phyloP scores from a whole-genome alignment of 2,888 invertebrate genomes.

The Achlya flavicornis region DNA sequence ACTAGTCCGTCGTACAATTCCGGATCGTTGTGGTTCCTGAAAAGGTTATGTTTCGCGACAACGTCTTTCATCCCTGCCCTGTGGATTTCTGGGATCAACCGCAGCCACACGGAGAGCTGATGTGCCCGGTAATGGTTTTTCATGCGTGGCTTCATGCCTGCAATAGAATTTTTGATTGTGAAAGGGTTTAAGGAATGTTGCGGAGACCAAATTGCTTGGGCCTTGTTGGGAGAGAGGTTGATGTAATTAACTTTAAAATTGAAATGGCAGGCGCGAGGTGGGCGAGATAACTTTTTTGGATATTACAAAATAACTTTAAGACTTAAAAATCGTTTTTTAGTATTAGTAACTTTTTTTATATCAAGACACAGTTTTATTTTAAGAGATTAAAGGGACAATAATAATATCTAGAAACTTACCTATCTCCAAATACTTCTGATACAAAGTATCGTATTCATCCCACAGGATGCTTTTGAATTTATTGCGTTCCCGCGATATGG shows the following conservation, averaged over 20 bases:
- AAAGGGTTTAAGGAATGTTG: slow-evolving; percentile 42
- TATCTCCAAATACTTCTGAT: slow-evolving; percentile 96
- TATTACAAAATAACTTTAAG: slow-evolving; percentile 34
- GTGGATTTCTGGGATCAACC: slow-evolving; percentile 96
- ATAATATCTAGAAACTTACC: slow-evolving; percentile 84
- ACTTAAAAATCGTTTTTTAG: no score
- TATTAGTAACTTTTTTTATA: no score
- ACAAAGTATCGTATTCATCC: slow-evolving; percentile 96
- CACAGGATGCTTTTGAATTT: slow-evolving; percentile 93
- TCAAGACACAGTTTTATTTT: no score
- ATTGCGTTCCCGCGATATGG: slow-evolving; percentile 92
- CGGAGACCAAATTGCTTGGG: slow-evolving; percentile 36
- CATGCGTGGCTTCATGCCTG: slow-evolving; percentile 96
- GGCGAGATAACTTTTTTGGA: slow-evolving; percentile 44
- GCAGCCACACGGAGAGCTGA: slow-evolving; percentile 97
- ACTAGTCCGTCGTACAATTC: slow-evolving; percentile 95
- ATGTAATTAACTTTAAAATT: slow-evolving; percentile 57
- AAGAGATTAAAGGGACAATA: background rate
- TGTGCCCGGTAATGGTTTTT: slow-evolving; percentile 98
- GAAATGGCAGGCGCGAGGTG: slow-evolving; percentile 42
- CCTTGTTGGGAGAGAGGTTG: slow-evolving; percentile 40
- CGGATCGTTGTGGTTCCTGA: slow-evolving; percentile 94
- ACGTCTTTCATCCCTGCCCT: slow-evolving; percentile 95
- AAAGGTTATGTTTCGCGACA: slow-evolving; percentile 94
- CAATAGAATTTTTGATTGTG: slow-evolving; percentile 59